A percentile compares a stretch with the other conserved stretches of the same genome.
These are phyloP conservation scores for Amphiprion clarkii DNA, from an alignment of 2,797 vertebrate genomes.

Conservation along the genomic window DNA sequence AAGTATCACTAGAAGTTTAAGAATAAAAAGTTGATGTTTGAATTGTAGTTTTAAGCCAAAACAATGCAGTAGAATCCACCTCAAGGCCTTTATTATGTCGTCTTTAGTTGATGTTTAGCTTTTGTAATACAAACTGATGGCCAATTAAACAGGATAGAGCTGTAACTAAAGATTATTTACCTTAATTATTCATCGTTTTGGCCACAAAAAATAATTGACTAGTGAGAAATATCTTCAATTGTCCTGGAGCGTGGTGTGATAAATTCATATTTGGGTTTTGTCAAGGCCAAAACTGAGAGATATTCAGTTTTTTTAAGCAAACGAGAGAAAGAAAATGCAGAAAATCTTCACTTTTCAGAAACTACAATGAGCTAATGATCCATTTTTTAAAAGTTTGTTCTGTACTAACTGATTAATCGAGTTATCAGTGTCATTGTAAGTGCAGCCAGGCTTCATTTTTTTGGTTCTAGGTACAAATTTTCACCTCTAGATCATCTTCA, in stretches of 20 bases:
- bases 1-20: background rate
- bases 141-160: background rate
- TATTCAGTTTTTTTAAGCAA: background rate
- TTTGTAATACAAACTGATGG: background rate
- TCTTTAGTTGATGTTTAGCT: background rate
- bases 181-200: background rate
- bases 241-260: background rate
- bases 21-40: no score
- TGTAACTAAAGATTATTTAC: background rate
- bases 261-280: background rate
- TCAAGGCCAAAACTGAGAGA: background rate
- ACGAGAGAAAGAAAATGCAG: no score
- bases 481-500: no score
- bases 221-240: background rate
- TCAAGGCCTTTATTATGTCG: background rate
- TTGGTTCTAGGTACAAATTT: no score
- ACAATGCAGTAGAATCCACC: background rate
- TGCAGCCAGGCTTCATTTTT: no score
- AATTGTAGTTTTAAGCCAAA: background rate
- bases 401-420: no score
- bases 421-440: no score
- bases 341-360: no score
- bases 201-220: background rate
- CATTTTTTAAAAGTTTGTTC: no score
- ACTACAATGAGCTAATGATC: no score